These are phyloP conservation scores for Propsilocerus akamusi DNA, from an alignment of 1,140 invertebrate species.

Conservation along the genomic window DNA sequence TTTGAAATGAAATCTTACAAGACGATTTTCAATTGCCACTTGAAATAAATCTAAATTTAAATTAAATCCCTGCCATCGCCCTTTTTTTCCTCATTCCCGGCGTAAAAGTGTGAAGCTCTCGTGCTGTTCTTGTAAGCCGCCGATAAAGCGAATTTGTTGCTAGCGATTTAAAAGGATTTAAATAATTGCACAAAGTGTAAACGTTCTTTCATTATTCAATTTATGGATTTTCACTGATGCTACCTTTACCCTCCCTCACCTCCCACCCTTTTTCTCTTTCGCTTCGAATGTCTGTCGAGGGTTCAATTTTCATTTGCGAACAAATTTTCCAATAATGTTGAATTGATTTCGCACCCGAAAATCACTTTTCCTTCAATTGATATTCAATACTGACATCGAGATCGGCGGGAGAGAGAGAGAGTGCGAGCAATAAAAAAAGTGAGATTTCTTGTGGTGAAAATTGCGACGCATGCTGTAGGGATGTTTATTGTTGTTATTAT, in stretches of 20 bases:
- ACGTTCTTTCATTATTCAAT: constrained; percentile 2
- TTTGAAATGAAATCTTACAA: too few species aligned
- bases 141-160: background rate
- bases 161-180: constrained; percentile 3
- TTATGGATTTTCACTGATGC: too few species aligned
- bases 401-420: too few species aligned
- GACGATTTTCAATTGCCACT: background rate
- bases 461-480: background rate
- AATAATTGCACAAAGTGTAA: constrained; percentile 1
- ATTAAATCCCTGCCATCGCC: too few species aligned
- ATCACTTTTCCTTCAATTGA: too few species aligned
- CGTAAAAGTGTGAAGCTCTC: too few species aligned
- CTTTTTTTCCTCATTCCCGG: too few species aligned
- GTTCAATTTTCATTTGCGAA: background rate
- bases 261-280: background rate
- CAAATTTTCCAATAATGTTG: constrained; percentile 1
- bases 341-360: background rate
- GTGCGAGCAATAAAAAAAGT: constrained; percentile 3
- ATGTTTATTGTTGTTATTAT: background rate
- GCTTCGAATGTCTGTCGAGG: too few species aligned
- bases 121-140: background rate
- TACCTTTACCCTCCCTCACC: too few species aligned
- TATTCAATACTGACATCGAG: background rate
- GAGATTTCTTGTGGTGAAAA: constrained; percentile 4
- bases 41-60: constrained; percentile 4